These are phyloP conservation scores for Pelobates cultripes DNA, from an alignment of 2,797 vertebrate species.

Conservation along the genomic window DNA sequence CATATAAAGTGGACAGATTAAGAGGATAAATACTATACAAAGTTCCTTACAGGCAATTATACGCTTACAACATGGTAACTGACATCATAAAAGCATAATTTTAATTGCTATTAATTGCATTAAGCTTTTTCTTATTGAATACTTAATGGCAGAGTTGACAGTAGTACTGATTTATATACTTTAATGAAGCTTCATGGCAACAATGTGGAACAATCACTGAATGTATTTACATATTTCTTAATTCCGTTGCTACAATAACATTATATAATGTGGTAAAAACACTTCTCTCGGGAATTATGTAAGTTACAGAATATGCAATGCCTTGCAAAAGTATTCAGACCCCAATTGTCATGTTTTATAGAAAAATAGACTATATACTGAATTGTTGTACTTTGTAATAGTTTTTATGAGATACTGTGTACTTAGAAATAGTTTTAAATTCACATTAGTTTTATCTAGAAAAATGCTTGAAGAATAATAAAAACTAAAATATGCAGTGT, in stretches of 20 bases:
- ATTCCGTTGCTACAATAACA: conserved; percentile 1
- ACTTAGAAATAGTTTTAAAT: too few species aligned
- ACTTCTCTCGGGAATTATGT: background rate
- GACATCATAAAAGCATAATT: conserved; percentile 84
- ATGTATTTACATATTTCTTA: conserved; percentile 32
- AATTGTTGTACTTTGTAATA: too few species aligned
- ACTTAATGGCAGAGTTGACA: conserved; percentile 80
- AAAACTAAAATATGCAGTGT: too few species aligned
- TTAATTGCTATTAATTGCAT: conserved; percentile 87
- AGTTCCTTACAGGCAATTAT: conserved; percentile 85
- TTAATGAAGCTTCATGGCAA: conserved; percentile 78
- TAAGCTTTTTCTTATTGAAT: conserved; percentile 82
- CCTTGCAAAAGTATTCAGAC: too few species aligned
- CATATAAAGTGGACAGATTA: conserved; percentile 84
- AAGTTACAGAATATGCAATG: background rate
- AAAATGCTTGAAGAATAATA: too few species aligned
- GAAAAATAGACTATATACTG: too few species aligned
- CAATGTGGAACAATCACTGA: conserved; percentile 68
- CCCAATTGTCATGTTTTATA: too few species aligned
- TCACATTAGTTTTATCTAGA: too few species aligned
- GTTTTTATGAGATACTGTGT: too few species aligned
- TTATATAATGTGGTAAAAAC: background rate
- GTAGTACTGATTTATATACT: conserved; percentile 78
- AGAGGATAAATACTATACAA: conserved; percentile 78
- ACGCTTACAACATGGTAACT: conserved; percentile 79